phyloP scores from a whole-genome alignment of 2,113 vertebrate species.

The Alligator mississippiensis region DNA sequence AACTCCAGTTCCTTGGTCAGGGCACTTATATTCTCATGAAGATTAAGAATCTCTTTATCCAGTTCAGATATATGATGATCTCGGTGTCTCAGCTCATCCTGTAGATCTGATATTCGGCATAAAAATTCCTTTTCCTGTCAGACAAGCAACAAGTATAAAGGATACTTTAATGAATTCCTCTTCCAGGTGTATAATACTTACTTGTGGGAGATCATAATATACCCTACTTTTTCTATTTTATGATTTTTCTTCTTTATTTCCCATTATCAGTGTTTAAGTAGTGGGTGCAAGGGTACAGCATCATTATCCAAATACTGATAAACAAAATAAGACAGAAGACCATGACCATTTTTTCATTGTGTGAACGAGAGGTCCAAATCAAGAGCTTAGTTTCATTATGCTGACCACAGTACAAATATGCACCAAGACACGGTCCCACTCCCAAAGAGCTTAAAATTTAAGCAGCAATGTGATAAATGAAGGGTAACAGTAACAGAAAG shows the following conservation, averaged over 20 bases:
- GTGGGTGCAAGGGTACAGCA: not conserved
- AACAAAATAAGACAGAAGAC: not conserved
- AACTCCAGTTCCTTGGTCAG: slow-evolving; percentile 96
- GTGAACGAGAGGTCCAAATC: not conserved
- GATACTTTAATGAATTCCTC: not conserved
- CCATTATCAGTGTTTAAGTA: not conserved
- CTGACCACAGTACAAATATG: no score
- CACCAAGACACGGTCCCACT: no score
- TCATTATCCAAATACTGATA: not conserved
- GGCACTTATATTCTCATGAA: slow-evolving; percentile 95
- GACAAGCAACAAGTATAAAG: slow-evolving; percentile 13
- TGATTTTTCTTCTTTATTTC: not conserved
- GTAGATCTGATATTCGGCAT: slow-evolving; percentile 89
- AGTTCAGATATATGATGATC: slow-evolving; percentile 94
- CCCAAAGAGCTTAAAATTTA: no score
- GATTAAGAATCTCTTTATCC: slow-evolving; percentile 93
- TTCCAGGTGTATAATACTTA: not conserved
- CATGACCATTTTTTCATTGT: not conserved
- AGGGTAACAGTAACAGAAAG: no score
- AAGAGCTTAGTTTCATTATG: not conserved
- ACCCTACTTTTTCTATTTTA: not conserved
- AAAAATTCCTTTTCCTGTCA: slow-evolving; percentile 90
- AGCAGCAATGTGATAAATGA: no score
- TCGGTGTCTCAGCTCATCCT: slow-evolving; percentile 92
- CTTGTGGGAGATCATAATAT: not conserved